Evolutionary conservation across 2,113 vertebrate species (phyloP).

Genomic region (Manacus vitellinus): DNA sequence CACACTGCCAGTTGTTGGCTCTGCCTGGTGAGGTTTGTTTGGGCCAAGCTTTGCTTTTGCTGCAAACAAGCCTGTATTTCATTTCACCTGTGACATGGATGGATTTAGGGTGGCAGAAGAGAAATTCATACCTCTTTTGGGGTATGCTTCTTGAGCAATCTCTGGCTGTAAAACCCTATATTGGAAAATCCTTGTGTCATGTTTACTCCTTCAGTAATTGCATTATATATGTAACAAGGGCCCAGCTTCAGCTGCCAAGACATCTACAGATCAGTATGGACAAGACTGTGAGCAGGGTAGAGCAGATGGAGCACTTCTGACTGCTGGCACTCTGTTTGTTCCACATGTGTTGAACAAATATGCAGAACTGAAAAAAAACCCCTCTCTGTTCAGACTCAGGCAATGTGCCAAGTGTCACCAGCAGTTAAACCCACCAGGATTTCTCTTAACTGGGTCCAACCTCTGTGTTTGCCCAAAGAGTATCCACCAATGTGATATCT

Average conservation of each 20-base stretch:
- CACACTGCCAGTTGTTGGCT: background rate
- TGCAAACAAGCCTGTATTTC: background rate
- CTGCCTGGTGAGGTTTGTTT: background rate
- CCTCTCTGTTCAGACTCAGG: background rate
- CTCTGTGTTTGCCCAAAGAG: background rate
- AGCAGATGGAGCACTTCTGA: background rate
- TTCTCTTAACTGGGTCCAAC: background rate
- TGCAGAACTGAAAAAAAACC: background rate
- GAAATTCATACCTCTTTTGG: background rate
- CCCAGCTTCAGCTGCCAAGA: background rate
- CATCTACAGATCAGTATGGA: background rate
- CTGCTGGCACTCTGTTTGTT: background rate
- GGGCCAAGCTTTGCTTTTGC: background rate
- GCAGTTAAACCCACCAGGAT: fast-evolving
- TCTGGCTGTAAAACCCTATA: background rate
- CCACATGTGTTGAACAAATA: background rate
- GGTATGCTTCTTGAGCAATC: background rate
- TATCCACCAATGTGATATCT: background rate
- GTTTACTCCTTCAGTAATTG: background rate
- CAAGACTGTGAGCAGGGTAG: background rate
- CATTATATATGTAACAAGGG: background rate
- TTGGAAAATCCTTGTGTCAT: background rate
- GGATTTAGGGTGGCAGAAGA: background rate
- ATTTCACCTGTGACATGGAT: background rate
- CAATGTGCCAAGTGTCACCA: background rate